phyloP scores from a whole-genome alignment of 2,113 vertebrate species.

The Sprattus sprattus region DNA sequence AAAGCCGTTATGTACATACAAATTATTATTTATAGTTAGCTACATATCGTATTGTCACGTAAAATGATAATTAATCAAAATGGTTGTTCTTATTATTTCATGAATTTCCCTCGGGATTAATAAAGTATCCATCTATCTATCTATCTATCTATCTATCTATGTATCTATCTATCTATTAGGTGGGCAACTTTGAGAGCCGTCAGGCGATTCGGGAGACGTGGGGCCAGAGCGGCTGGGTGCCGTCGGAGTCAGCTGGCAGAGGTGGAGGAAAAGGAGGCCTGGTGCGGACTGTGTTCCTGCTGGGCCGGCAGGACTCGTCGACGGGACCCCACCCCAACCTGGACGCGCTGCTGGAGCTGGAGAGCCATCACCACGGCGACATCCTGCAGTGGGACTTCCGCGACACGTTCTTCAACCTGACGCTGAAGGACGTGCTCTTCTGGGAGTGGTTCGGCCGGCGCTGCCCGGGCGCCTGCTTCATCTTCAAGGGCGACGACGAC shows the following conservation, averaged over 20 bases:
- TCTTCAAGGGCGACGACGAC: constrained; percentile 80
- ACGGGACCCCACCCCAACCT: constrained; percentile 70
- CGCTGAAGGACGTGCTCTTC: constrained; percentile 77
- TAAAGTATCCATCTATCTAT: too few relatives aligned
- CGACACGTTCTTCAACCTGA: constrained; percentile 78
- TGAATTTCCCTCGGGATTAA: too few relatives aligned
- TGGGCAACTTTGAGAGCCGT: constrained; percentile 75
- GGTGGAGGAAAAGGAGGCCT: constrained; percentile 46
- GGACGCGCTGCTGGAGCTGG: constrained; percentile 63
- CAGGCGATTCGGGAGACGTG: constrained; percentile 79
- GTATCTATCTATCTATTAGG: too few relatives aligned
- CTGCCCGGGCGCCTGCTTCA: constrained; percentile 63
- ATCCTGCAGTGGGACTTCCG: constrained; percentile 78
- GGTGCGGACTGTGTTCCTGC: constrained; percentile 71
- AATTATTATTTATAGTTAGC: too few relatives aligned
- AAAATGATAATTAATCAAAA: too few relatives aligned
- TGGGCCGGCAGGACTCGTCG: constrained; percentile 69
- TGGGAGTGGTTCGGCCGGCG: constrained; percentile 69
- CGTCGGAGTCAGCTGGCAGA: constrained; percentile 43
- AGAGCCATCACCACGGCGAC: constrained; percentile 66
- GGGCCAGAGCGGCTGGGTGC: constrained; percentile 65
- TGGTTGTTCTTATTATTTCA: too few relatives aligned
- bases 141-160: too few relatives aligned
- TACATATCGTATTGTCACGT: too few relatives aligned
- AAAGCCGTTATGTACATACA: too few relatives aligned